phyloP scores from a whole-genome alignment of 1,140 invertebrate species.

The Halyomorpha halys region DNA sequence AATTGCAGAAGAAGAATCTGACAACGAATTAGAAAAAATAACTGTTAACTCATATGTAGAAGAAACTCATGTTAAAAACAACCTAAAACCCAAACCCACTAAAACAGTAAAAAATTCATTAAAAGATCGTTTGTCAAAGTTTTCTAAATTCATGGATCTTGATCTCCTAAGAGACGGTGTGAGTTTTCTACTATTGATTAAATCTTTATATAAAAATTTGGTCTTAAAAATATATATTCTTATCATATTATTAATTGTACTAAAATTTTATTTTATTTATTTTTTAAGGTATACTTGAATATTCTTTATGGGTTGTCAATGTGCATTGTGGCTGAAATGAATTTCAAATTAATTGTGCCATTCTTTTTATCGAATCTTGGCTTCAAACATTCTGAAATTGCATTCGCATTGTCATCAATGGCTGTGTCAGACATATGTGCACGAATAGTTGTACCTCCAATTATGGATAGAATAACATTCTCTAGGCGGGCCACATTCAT shows the following conservation, averaged over 20 bases:
- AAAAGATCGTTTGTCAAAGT: conserved; percentile 46
- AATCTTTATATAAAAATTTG: too few species aligned
- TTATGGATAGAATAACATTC: conserved; percentile 53
- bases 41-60: too few species aligned
- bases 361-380: conserved; percentile 54
- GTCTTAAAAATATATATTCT: too few species aligned
- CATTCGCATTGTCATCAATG: conserved; percentile 27
- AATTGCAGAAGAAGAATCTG: too few species aligned
- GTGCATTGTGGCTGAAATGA: conserved; percentile 54
- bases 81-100: too few species aligned
- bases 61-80: too few species aligned
- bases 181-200: not conserved
- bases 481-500: conserved; percentile 59
- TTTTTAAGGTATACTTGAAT: conserved; percentile 45
- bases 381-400: conserved; percentile 40
- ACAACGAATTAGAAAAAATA: too few species aligned
- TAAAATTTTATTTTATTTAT: too few species aligned
- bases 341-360: conserved; percentile 52
- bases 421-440: conserved; percentile 29
- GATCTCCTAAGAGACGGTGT: conserved; percentile 50
- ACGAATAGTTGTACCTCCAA: conserved; percentile 45
- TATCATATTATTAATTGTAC: too few species aligned
- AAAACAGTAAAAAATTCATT: too few species aligned
- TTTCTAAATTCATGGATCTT: conserved; percentile 55
- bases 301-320: conserved; percentile 55